Evolutionary conservation across 2,113 vertebrate species (phyloP).

Genomic region (Gobio gobio): DNA sequence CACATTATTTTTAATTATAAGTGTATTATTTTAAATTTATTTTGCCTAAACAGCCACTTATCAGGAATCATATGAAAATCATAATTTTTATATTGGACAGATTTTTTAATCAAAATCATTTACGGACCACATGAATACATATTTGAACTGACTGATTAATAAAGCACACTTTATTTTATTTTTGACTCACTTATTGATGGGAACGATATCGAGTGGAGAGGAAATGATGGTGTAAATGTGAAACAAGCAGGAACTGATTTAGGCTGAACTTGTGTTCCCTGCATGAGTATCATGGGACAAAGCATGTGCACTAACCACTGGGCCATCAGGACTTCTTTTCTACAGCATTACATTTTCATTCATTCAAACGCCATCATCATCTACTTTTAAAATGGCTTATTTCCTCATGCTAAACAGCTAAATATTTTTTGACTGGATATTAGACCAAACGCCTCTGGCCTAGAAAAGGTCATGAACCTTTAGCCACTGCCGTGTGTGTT

Average conservation of each 20-base stretch:
- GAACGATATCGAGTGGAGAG: neutral
- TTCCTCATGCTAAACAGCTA: neutral
- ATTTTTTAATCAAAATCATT: neutral
- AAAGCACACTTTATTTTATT: neutral
- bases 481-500: neutral
- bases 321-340: neutral
- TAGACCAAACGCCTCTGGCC: neutral
- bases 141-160: neutral
- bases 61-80: too few species aligned
- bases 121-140: neutral
- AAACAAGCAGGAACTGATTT: too few species aligned
- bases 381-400: neutral
- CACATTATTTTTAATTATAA: too few species aligned
- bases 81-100: neutral
- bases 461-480: constrained; percentile 14
- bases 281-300: too few species aligned
- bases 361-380: neutral
- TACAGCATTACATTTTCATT: neutral
- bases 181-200: neutral
- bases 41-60: neutral
- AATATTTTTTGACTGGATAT: neutral
- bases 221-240: neutral
- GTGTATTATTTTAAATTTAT: neutral
- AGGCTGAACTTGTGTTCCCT: too few species aligned
- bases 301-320: too few species aligned